Evolutionary conservation across 2,113 vertebrate species (phyloP), one percentile per base, ranked within the genome.

Genomic region (Beaufortia kweichowensis): DNA sequence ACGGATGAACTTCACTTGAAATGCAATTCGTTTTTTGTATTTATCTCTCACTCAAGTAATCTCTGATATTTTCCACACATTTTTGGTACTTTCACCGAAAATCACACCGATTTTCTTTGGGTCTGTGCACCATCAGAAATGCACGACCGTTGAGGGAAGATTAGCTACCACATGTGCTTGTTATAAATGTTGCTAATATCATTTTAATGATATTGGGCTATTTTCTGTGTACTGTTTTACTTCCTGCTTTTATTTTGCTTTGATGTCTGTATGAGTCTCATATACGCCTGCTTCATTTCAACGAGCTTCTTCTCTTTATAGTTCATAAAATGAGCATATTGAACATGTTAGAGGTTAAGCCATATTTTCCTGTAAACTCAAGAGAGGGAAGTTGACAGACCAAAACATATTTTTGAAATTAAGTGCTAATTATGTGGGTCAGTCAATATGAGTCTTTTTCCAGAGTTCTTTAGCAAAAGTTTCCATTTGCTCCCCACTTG

Each of bases 401-500:
- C 89, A 91, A 89, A 79, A 85, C 85, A 89, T 89, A 87, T 90
- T 89, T 91, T 90, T 87, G 55, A 89, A 89, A 88, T 92, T 87
- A 89, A 86, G 89, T 89, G 86, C 90, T 90, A 90, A 90, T 91
- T 90, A 90, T 90, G 84, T 85, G 88, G 89, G 90, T 90, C 91
- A 85, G 83, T 90, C 89, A 90, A 90, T 89, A 85, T 89, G 89
- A 87, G 85, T 86, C 87, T 90, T 46, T 46, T 39, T 39, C 35
- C 35, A 39, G 35, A 9, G 35, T 39, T 39, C 35, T 39, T 3
- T 3, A 3, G 31, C 31, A 33, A 33, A 3, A 33, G 4, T 35
- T 35, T 35, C 8, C 8, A 35, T 35, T 35, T 5, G 6, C 33
- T 35, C 28, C 31, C 59, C 28, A 33, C 28, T 33, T 61, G 10